Conservation (phyloP, 2,888 invertebrate genomes). For the Baccha elongata region DNA sequence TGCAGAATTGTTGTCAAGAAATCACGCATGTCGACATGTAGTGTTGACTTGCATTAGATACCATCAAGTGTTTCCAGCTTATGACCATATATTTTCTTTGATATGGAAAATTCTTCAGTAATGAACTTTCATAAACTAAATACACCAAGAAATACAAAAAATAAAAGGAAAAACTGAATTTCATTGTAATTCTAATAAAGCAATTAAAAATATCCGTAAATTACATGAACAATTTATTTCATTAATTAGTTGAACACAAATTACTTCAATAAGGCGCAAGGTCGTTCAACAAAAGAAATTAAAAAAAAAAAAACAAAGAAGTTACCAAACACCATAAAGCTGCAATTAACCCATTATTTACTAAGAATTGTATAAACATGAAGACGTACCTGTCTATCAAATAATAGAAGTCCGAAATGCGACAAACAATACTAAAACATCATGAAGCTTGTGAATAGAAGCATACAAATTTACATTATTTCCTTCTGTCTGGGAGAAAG, state of each 20-base stretch:
- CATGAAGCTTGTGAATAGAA: constrained; percentile 4
- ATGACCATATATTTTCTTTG: no score
- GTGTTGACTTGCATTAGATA: no score
- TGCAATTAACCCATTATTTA: constrained; percentile 2
- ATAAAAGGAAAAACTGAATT: not conserved
- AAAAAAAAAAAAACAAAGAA: constrained; percentile 4
- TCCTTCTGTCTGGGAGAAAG: not conserved
- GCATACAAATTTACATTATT: constrained; percentile 14
- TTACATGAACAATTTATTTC: constrained; percentile 25
- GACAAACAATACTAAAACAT: no score
- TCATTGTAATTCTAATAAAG: not conserved
- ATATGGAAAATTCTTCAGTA: no score
- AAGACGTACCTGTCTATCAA: not conserved
- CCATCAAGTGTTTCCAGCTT: no score
- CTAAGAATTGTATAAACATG: not conserved
- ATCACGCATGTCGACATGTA: no score
- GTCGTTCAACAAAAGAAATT: constrained; percentile 33
- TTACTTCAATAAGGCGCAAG: constrained; percentile 37
- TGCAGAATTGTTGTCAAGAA: no score
- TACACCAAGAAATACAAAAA: no score
- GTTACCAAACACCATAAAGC: not conserved
- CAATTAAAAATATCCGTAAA: constrained; percentile 38
- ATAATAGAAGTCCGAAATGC: no score
- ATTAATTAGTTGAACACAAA: constrained; percentile 31
- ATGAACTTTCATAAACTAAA: no score